phyloP scores from a whole-genome alignment of 2,888 invertebrate species.

The Spilosoma lubricipeda region DNA sequence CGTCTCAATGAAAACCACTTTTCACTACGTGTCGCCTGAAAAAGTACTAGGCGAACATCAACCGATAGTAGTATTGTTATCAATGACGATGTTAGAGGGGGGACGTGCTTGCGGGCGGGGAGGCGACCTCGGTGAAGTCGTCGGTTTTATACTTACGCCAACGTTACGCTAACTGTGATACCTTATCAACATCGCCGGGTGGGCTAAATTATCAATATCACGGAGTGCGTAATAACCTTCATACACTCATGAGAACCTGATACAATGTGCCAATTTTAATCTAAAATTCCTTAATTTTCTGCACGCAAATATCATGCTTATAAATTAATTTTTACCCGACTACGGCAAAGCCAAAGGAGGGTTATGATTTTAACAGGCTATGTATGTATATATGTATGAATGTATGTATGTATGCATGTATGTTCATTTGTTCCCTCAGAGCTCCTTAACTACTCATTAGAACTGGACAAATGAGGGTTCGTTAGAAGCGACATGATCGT shows the following conservation, averaged over 20 bases:
- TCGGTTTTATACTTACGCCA: constrained; percentile 57
- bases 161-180: constrained; percentile 65
- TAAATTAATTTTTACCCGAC: neutral
- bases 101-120: constrained; percentile 45
- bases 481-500: too few relatives aligned
- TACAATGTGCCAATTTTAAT: constrained; percentile 64
- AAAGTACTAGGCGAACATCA: constrained; percentile 82
- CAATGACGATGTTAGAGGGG: constrained; percentile 63
- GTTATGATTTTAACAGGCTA: too few relatives aligned
- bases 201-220: constrained; percentile 57
- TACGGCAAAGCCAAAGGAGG: too few relatives aligned
- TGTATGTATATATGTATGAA: too few relatives aligned
- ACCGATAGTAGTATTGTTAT: constrained; percentile 75
- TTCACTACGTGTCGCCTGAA: constrained; percentile 73
- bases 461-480: too few relatives aligned
- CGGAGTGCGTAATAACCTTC: constrained; percentile 42
- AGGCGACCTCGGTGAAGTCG: constrained; percentile 68
- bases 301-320: neutral
- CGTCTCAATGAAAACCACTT: constrained; percentile 71
- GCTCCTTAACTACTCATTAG: too few relatives aligned
- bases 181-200: constrained; percentile 69
- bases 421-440: too few relatives aligned
- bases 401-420: too few relatives aligned
- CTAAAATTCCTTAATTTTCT: constrained; percentile 49
- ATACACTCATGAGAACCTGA: constrained; percentile 64